Conservation (phyloP, 2,888 invertebrate genomes). For the Candidula unifasciata region DNA sequence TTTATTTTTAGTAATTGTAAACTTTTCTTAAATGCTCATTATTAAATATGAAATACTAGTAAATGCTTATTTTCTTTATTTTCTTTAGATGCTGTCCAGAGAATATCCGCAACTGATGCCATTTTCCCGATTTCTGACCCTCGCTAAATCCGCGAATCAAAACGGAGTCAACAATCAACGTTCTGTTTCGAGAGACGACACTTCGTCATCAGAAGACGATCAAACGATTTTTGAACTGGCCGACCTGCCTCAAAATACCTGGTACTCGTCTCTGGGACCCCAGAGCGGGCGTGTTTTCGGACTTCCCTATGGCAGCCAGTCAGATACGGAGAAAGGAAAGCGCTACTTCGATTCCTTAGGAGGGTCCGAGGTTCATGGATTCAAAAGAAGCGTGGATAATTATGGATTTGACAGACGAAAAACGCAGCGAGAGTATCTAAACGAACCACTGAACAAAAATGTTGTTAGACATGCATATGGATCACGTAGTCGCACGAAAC, state of each 20-base stretch:
- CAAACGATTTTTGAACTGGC: background rate
- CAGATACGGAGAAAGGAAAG: constrained; percentile 20
- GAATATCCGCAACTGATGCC: background rate
- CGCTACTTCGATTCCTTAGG: constrained; percentile 43
- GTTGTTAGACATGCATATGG: background rate
- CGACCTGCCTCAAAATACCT: background rate
- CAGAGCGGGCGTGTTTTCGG: background rate
- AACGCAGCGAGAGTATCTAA: no score
- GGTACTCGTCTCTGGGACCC: background rate
- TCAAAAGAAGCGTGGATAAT: constrained; percentile 16
- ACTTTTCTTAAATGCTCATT: background rate
- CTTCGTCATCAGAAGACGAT: background rate
- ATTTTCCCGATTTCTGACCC: background rate
- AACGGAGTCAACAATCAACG: background rate
- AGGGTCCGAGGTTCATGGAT: constrained; percentile 43
- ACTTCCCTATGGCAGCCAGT: background rate
- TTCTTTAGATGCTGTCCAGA: background rate
- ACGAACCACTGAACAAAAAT: background rate
- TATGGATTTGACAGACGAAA: background rate
- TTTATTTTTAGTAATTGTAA: background rate
- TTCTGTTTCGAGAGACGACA: background rate
- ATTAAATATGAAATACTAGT: background rate
- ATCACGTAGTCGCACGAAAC: background rate
- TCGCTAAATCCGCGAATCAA: background rate
- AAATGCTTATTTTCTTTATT: background rate